Evolutionary conservation across 2,797 vertebrate species (phyloP).

Genomic region (Cryptoprocta ferox): DNA sequence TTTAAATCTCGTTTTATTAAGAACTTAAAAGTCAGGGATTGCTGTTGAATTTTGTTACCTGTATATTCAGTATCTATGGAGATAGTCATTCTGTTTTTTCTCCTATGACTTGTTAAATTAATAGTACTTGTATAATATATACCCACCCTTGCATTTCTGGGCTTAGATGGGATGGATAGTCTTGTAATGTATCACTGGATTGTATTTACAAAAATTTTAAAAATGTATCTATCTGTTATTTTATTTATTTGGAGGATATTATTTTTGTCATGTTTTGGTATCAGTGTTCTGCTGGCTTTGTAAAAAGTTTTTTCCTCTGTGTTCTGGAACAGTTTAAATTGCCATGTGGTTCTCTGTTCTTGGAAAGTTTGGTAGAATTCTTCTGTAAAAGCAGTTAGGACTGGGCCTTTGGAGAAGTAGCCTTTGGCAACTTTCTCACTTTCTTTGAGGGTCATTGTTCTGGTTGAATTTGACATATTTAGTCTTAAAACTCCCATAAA

Average conservation of each 20-base stretch:
- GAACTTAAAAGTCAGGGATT: background rate
- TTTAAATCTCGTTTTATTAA: conserved; percentile 14
- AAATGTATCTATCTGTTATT: background rate
- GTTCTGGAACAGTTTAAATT: background rate
- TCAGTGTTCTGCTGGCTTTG: background rate
- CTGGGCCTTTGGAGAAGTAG: background rate
- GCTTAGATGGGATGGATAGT: background rate
- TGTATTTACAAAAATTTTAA: background rate
- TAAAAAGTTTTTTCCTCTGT: background rate
- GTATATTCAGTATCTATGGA: background rate
- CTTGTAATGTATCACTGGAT: background rate
- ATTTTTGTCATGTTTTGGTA: background rate
- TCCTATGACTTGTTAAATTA: background rate
- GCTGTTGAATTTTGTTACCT: conserved; percentile 6
- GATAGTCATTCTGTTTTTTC: background rate
- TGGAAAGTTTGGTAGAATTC: background rate
- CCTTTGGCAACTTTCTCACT: background rate
- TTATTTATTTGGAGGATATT: background rate
- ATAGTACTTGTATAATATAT: background rate
- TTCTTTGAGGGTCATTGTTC: background rate
- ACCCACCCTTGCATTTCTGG: background rate
- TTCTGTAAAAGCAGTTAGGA: background rate
- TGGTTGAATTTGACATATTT: background rate
- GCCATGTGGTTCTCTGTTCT: background rate
- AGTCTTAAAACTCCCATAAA: background rate